A percentile compares a stretch with the other conserved stretches of the same genome.
These are phyloP conservation scores for Eudyptes chrysolophus DNA, from an alignment of 2,113 vertebrate genomes.

Conservation along the genomic window DNA sequence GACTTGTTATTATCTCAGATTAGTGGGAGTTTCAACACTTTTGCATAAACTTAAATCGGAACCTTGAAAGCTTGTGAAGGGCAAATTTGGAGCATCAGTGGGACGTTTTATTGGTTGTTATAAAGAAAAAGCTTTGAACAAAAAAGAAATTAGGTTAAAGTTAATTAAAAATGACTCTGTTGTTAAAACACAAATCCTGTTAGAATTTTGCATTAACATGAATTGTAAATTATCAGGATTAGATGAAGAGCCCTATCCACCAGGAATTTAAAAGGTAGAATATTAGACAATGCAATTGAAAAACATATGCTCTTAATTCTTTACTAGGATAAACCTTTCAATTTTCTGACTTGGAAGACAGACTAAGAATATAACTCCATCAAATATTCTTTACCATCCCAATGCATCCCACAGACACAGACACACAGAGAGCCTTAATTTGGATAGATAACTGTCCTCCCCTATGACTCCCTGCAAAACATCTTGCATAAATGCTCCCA, in stretches of 20 bases:
- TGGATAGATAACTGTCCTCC: neutral
- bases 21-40: neutral
- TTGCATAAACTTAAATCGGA: neutral
- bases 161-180: neutral
- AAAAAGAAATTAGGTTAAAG: neutral
- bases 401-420: neutral
- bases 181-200: neutral
- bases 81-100: neutral
- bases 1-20: neutral
- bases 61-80: neutral
- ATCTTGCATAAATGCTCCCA: neutral
- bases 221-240: neutral
- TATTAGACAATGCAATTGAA: neutral
- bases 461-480: neutral
- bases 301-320: neutral
- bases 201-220: neutral
- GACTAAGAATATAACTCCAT: neutral
- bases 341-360: neutral
- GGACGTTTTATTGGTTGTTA: neutral
- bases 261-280: neutral
- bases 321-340: neutral
- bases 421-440: neutral
- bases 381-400: neutral
- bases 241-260: neutral
- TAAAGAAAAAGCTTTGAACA: neutral